A percentile compares a stretch with the other conserved stretches of the same genome.
Evolutionary conservation across 2,888 invertebrate species (phyloP).

Genomic region (Ophion obscuratus): DNA sequence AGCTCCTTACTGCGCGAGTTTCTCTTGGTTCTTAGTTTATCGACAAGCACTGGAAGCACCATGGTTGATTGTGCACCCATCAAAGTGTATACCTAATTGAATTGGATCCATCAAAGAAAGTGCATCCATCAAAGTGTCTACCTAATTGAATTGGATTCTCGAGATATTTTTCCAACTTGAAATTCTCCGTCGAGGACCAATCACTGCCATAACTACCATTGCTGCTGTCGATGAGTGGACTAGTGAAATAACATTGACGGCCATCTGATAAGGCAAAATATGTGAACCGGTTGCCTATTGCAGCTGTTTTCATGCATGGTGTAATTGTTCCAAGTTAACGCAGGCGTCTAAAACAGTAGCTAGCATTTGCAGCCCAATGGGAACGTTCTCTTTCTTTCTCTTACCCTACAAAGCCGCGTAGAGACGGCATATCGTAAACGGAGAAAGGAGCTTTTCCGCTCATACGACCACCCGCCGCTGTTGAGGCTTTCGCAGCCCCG

Average conservation of each 20-base stretch:
- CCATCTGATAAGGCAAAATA: neutral
- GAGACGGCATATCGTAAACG: conserved; percentile 25
- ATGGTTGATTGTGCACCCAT: neutral
- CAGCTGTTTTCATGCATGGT: neutral
- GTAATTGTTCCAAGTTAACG: neutral
- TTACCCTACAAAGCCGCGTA: conserved; percentile 22
- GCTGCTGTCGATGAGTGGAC: neutral
- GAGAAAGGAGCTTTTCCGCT: conserved; percentile 49
- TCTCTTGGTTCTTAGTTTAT: neutral
- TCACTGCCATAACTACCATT: neutral
- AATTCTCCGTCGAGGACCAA: neutral
- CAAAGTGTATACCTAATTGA: neutral
- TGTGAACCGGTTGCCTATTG: neutral
- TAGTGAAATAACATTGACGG: neutral
- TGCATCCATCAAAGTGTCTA: neutral
- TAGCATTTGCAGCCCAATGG: conserved; percentile 43
- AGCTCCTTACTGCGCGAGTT: neutral
- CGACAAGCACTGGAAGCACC: neutral
- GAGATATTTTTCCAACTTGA: neutral
- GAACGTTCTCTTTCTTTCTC: conserved; percentile 36
- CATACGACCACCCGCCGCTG: conserved; percentile 33
- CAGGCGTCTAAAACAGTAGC: conserved; percentile 24
- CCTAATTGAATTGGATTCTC: neutral
- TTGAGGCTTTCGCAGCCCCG: conserved; percentile 47
- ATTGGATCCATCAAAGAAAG: neutral